These are phyloP conservation scores for Zygogramma bicolorata DNA, from an alignment of 2,888 invertebrate species.

Conservation along the genomic window DNA sequence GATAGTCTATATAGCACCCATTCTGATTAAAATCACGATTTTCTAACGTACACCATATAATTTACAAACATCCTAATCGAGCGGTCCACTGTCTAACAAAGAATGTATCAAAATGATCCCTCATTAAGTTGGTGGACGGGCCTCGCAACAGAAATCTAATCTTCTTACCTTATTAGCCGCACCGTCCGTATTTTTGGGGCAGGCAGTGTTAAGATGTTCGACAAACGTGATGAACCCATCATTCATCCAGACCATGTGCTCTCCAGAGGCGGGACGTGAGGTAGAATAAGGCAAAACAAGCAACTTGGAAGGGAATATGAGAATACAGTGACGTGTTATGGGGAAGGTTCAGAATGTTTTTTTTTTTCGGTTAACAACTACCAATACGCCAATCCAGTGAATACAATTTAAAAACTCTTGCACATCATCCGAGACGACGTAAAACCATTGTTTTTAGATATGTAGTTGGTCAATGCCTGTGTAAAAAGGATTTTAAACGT, in stretches of 20 bases:
- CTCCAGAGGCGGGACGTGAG: constrained; percentile 16
- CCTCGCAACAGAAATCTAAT: constrained; percentile 41
- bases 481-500: no score
- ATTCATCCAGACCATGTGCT: constrained; percentile 38
- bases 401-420: no score
- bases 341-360: no score
- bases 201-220: constrained; percentile 42
- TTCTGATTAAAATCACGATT: constrained; percentile 31
- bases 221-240: constrained; percentile 45
- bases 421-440: no score
- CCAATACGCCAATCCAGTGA: no score
- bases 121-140: constrained; percentile 30
- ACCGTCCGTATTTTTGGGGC: constrained; percentile 37
- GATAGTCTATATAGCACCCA: constrained; percentile 1
- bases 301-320: not conserved
- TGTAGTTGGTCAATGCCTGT: no score
- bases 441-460: no score
- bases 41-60: constrained; percentile 32
- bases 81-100: constrained; percentile 32
- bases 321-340: not conserved
- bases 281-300: not conserved
- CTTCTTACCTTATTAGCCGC: constrained; percentile 41
- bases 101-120: constrained; percentile 35
- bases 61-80: constrained; percentile 31
- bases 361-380: no score